Conservation (phyloP, 2,888 invertebrate species). For the Ochropleura plecta region DNA sequence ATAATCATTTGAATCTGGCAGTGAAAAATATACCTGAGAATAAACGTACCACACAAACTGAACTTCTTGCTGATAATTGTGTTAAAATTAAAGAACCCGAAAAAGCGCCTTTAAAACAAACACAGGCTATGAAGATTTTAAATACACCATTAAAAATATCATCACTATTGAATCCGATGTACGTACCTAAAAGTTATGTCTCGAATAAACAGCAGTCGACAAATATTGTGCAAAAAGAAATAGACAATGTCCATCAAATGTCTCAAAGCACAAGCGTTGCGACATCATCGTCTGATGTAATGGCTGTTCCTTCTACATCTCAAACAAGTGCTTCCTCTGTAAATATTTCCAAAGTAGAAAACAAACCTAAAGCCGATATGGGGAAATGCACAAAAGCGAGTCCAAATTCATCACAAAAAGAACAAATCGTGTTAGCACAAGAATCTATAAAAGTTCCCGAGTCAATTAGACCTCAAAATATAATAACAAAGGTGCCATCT, state of each 20-base stretch:
- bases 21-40: slow-evolving; percentile 18
- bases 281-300: neutral
- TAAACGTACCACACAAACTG: neutral
- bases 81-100: slow-evolving; percentile 23
- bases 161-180: slow-evolving; percentile 80
- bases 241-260: slow-evolving; percentile 8
- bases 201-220: slow-evolving; percentile 22
- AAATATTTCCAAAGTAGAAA: slow-evolving; percentile 31
- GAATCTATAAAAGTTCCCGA: slow-evolving; percentile 11
- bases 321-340: slow-evolving; percentile 20
- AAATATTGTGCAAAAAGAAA: slow-evolving; percentile 22
- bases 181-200: slow-evolving; percentile 69
- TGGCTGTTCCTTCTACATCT: slow-evolving; percentile 38
- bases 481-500: slow-evolving; percentile 23
- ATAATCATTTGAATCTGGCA: slow-evolving; percentile 50
- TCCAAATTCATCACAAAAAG: slow-evolving; percentile 20
- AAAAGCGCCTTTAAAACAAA: slow-evolving; percentile 28
- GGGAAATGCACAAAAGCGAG: slow-evolving; percentile 25
- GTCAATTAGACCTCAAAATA: slow-evolving; percentile 18
- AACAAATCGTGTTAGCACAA: neutral
- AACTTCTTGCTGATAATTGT: slow-evolving; percentile 8
- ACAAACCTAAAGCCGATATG: slow-evolving; percentile 15
- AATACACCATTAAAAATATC: slow-evolving; percentile 84
- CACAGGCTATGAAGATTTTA: slow-evolving; percentile 60
- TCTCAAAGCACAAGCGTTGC: slow-evolving; percentile 9